Evolutionary conservation across 2,888 invertebrate species (phyloP).

Genomic region (Chrysolina haemoptera): DNA sequence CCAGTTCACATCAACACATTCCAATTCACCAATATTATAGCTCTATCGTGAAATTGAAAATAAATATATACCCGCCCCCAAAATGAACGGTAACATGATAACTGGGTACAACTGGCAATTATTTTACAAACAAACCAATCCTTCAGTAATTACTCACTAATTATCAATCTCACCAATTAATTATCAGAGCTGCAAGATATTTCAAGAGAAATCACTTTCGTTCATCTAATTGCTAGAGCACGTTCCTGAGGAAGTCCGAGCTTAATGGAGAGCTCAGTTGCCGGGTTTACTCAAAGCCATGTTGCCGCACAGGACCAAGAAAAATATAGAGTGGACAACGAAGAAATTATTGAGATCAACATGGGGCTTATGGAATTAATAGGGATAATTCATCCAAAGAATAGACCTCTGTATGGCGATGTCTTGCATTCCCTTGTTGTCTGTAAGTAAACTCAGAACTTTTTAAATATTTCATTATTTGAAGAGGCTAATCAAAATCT

Average conservation of each 20-base stretch:
- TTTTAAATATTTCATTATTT: too few relatives aligned
- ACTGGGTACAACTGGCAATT: neutral
- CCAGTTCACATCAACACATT: too few relatives aligned
- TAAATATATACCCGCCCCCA: too few relatives aligned
- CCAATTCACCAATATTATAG: too few relatives aligned
- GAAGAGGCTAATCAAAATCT: too few relatives aligned
- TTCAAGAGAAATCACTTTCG: neutral
- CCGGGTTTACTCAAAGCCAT: neutral
- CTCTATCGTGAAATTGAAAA: too few relatives aligned
- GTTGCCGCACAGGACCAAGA: neutral
- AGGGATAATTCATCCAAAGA: slow-evolving; percentile 25
- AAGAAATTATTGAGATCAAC: slow-evolving; percentile 39
- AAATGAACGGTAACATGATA: neutral
- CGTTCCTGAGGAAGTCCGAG: neutral
- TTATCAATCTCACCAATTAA: neutral
- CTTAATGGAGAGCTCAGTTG: neutral
- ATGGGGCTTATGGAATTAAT: slow-evolving; percentile 29
- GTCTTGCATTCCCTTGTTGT: slow-evolving; percentile 2
- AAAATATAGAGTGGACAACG: slow-evolving; percentile 27
- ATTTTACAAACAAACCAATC: slow-evolving; percentile 24
- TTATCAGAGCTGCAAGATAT: neutral
- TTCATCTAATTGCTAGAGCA: neutral
- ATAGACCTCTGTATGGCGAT: neutral
- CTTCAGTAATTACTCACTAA: slow-evolving; percentile 14
- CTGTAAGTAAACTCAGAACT: slow-evolving; percentile 16